Percentiles rank a stretch among this genome's conserved stretches.
Conservation (phyloP, 2,113 vertebrate species). For the Saccopteryx bilineata region DNA sequence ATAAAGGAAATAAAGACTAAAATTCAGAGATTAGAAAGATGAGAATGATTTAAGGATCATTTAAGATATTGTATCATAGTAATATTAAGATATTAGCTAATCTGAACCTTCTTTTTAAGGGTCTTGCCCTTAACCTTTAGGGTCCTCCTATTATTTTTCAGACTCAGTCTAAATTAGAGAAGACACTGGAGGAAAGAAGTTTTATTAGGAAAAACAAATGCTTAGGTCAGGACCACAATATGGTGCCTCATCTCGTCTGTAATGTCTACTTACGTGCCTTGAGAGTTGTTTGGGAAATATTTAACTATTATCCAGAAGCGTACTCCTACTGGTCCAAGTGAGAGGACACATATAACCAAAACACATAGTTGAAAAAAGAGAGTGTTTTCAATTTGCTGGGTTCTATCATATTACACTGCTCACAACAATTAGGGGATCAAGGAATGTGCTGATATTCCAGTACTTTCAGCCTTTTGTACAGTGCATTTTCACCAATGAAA, state of each 20-base stretch:
- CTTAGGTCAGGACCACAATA: not conserved
- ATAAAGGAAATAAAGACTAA: conserved; percentile 33
- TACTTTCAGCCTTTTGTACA: no score
- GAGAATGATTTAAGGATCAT: conserved; percentile 4
- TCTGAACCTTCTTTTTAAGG: not conserved
- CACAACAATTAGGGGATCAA: no score
- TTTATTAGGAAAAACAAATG: not conserved
- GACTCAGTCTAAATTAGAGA: not conserved
- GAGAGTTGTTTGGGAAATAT: not conserved
- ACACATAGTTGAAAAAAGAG: not conserved
- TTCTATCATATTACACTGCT: not conserved
- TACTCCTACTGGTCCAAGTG: not conserved
- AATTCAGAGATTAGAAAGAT: conserved; percentile 37
- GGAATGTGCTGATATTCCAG: no score
- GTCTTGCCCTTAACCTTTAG: not conserved
- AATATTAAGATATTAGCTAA: not conserved
- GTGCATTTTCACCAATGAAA: no score
- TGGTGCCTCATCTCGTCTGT: not conserved
- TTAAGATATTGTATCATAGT: not conserved
- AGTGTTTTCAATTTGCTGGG: not conserved
- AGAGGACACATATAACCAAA: not conserved
- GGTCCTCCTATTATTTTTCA: not conserved
- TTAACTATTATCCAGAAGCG: not conserved
- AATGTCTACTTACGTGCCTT: not conserved
- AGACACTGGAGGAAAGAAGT: not conserved